Evolutionary conservation across 64 coral and sea anemone species (phyloP), one percentile per base, ranked within the genome.

Genomic region (Stichodactyla mertensii): DNA sequence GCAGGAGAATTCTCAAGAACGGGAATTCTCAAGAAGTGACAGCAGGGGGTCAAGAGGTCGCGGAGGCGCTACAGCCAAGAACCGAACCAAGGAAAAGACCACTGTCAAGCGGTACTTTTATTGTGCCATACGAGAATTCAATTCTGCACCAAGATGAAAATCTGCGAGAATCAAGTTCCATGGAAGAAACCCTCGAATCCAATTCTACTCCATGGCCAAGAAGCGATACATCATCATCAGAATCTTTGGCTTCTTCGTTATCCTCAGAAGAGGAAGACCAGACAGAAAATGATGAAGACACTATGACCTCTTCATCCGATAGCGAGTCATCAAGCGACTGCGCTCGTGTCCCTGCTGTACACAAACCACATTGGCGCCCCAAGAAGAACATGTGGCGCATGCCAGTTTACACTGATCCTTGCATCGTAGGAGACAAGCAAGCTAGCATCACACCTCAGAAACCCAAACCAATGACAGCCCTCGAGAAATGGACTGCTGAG

Each of bases 331-430:
- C 69, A 71, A 26, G 22, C 7, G 10, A 71, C 69, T 74, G 69
- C 23, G 24, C 7, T 31, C 24, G 69, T 1, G 27, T 31, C 0
- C 9, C 10, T 31, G 69, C 24, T 31, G 24, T 31, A 74, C 69
- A 31, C n/a, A 74, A 74, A 74, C 69, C 69, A 74, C 69, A 31
- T 11, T 45, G 36, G 9, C 69, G 69, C 7, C 69, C 69, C 24
- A 74, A 74, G 24, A 74, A 74, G 24, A 74, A 74, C 69, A 74
- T 74, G 22, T 74, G 69, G 69, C 69, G 69, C n/a, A 31, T 74
- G 69, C 69, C 69, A 74, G 24, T 74, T 31, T 74, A 74, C 69
- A 74, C 69, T 24, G 69, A 74, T 74, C 69, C 69, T 27, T 13
- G 12, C 23, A 74, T 74, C 23, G 69, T 74, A 1, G 69, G 11